These are phyloP conservation scores for Teleogryllus oceanicus DNA, from an alignment of 2,888 invertebrate species.

Conservation along the genomic window DNA sequence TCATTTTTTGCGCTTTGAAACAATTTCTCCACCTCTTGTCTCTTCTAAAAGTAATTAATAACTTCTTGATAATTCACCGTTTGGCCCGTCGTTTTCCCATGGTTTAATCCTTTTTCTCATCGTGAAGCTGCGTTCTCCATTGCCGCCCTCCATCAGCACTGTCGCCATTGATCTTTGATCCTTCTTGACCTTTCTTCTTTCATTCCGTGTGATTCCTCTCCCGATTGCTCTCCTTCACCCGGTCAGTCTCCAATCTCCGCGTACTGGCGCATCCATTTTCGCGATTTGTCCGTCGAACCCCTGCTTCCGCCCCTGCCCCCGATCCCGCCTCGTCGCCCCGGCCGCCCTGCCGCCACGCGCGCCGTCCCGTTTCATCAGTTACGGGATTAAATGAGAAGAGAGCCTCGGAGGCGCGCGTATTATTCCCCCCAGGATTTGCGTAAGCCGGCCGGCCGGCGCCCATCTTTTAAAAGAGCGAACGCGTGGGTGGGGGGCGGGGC, in stretches of 20 bases:
- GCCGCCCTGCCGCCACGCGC: background rate
- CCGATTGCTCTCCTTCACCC: too few relatives aligned
- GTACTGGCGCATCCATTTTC: too few relatives aligned
- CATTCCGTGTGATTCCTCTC: too few relatives aligned
- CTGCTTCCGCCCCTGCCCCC: background rate
- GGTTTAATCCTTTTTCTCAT: too few relatives aligned
- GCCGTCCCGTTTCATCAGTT: constrained; percentile 5
- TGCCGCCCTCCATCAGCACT: background rate
- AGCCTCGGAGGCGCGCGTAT: background rate
- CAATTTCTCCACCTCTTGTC: too few relatives aligned
- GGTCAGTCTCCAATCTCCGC: too few relatives aligned
- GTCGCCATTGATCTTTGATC: too few relatives aligned
- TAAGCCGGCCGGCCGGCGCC: constrained; percentile 18
- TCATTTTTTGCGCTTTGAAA: too few relatives aligned
- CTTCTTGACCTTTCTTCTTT: too few relatives aligned
- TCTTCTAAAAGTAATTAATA: too few relatives aligned
- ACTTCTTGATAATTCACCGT: too few relatives aligned
- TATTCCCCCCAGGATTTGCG: constrained; percentile 18
- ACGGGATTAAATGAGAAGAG: constrained; percentile 18
- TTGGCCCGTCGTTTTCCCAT: too few relatives aligned
- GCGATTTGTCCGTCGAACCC: background rate
- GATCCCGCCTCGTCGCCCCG: background rate
- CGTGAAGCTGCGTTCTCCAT: background rate
- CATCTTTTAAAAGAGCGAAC: constrained; percentile 7
- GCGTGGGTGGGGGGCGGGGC: background rate